Base-by-base conservation (phyloP, 2,888 invertebrate genomes). In the Crocallis elinguaria region DNA sequence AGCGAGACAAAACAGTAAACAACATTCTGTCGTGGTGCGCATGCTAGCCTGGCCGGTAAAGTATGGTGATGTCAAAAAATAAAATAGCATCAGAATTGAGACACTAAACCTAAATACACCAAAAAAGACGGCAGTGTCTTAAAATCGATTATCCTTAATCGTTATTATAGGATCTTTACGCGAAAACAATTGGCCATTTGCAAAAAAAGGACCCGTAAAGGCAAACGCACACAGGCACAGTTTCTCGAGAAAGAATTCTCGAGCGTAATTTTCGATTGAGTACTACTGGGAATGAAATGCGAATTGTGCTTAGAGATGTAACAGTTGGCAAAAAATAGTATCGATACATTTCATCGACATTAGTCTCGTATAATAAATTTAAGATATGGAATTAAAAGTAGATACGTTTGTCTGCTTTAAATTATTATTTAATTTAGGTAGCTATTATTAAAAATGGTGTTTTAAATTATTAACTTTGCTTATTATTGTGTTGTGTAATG, bases 151-250 rank as follows among this genome's bases (percentile, higher is more conserved):
- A 48, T 9, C 23, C 23, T 32, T 46, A 32, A 38, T 44, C 33
- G 38, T 38, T 50, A n/a, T n/a, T n/a, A 49, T 35, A 21, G 32
- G 45, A 50, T 38, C 23, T 42, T 46, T 43, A 27, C 35, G 33
- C 35, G 39, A 46, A 51, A 42, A 48, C 38, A 39, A 36, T 51
- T 29, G 30, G 27, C 23, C 35, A 44, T 49, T 49, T 42, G 9
- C 32, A 35, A 23, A 46, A 27, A 38, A 44, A n/a, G 33, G 35
- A 17, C 7, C 13, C 19, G 12, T 14, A 29, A 37, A 14, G 12
- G n/a, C 19, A 5, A 29, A 30, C 38, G 3, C 2, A 30, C 30
- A 41, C 17, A 7, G n/a, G 21, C 30, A 29, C 29, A 17, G 19
- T 29, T 48, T 27, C 13, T n/a, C 21, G 13, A 14, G 45, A 29